Percentiles rank a stretch among this genome's conserved stretches.
These are phyloP conservation scores for Acanthurus leucopareius DNA, from an alignment of 2,797 vertebrate species.

Conservation along the genomic window DNA sequence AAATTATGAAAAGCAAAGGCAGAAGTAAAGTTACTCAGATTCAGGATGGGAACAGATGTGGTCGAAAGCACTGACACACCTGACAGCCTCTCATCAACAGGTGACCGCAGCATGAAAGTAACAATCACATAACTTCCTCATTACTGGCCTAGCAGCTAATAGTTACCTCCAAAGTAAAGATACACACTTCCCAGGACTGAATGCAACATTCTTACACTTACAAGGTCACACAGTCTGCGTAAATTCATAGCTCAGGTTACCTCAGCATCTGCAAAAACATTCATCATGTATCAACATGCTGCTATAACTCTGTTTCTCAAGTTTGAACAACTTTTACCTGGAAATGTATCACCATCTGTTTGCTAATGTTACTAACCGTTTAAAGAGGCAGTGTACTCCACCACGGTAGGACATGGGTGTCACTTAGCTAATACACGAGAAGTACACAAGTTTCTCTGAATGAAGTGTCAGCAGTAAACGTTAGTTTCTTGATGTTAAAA, in stretches of 20 bases:
- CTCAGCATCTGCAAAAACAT: background rate
- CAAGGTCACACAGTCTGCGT: slow-evolving; percentile 10
- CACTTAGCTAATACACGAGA: background rate
- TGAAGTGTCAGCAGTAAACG: background rate
- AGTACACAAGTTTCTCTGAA: background rate
- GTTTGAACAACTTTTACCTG: slow-evolving; percentile 70
- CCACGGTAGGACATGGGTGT: background rate
- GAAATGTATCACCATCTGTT: slow-evolving; percentile 41
- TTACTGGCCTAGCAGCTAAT: slow-evolving; percentile 35
- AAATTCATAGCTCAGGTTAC: background rate
- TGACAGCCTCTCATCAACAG: slow-evolving; percentile 35
- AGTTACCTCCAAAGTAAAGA: slow-evolving; percentile 2
- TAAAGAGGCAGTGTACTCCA: slow-evolving; percentile 32
- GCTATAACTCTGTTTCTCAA: slow-evolving; percentile 1
- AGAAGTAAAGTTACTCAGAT: background rate
- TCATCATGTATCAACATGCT: background rate
- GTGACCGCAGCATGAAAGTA: background rate
- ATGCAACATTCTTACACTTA: background rate
- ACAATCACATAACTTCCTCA: slow-evolving; percentile 58
- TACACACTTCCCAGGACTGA: background rate
- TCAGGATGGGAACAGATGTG: slow-evolving; percentile 15
- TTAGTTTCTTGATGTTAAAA: background rate
- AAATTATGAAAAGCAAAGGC: background rate
- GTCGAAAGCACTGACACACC: background rate
- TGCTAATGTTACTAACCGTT: slow-evolving; percentile 14